These are phyloP conservation scores for Antechinus stuartii DNA, from an alignment of 2,113 vertebrate species.

Conservation along the genomic window DNA sequence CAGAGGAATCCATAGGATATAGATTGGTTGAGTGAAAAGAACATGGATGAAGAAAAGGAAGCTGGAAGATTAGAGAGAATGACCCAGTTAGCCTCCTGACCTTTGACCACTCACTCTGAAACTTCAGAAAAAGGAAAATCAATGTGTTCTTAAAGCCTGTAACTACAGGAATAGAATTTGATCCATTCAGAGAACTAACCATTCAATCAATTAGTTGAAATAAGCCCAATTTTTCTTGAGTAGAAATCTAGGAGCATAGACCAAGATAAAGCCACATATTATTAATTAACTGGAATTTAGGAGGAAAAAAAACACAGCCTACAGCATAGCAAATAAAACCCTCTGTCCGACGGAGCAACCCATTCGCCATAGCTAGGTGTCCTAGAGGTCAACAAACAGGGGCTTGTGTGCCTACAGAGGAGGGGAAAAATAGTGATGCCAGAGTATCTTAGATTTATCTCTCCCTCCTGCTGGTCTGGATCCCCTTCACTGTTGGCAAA, in stretches of 20 bases:
- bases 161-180: slow-evolving; percentile 71
- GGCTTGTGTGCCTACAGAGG: slow-evolving; percentile 28
- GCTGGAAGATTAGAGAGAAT: slow-evolving; percentile 26
- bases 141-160: slow-evolving; percentile 63
- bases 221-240: slow-evolving; percentile 77
- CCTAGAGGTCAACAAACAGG: slow-evolving; percentile 13
- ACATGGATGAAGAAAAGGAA: slow-evolving; percentile 7
- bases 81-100: slow-evolving; percentile 38
- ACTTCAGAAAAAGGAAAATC: slow-evolving; percentile 73
- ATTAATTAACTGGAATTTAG: slow-evolving; percentile 20
- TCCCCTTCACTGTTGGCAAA: slow-evolving; percentile 62
- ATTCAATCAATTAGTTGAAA: slow-evolving; percentile 49
- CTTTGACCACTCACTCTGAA: slow-evolving; percentile 69
- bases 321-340: neutral
- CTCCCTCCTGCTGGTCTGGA: slow-evolving; percentile 38
- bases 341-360: neutral
- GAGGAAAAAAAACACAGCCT: neutral
- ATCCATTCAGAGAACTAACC: slow-evolving; percentile 75
- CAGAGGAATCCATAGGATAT: neutral
- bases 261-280: slow-evolving; percentile 64
- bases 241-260: slow-evolving; percentile 55
- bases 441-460: slow-evolving; percentile 43
- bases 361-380: slow-evolving; percentile 3
- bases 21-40: neutral
- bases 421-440: slow-evolving; percentile 16